Evolutionary conservation across 2,797 vertebrate species (phyloP), one percentile per base, ranked within the genome.

Genomic region (Tokudaia muenninki): DNA sequence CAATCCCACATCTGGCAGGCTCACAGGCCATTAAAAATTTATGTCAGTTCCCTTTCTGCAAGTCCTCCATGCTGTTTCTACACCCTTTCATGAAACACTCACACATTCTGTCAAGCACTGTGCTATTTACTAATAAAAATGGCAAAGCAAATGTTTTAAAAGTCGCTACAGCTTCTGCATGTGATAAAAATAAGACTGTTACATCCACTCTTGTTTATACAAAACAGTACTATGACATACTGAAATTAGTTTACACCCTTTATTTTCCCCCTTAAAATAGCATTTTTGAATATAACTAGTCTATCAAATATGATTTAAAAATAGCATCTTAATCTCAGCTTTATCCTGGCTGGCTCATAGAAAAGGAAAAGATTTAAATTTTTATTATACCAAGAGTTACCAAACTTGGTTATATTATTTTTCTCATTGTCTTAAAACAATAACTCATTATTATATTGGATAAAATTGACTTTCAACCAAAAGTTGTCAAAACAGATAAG

Each of bases 301-400:
- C 19, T 87, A 84, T 78, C 29, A 65, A 93, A 92, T n/a, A 70
- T 70, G 24, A 91, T 34, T 7, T 74, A 37, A 67, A 90, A 87
- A 70, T 44, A 1, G 21, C 41, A 57, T 52, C 91, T 88, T 86
- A 74, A 86, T 61, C 19, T 86, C 65, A 4, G 1, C 41, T 19
- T 59, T 80, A 86, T 77, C 5, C 3, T 82, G 29, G 26, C 0
- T 87, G 86, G 41, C 44, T 70, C 22, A 44, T 61, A 47, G 37
- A 75, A 77, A 47, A 90, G 44, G 21, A 88, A 90, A 88, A 34
- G 22, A 16, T 34, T 84, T 78, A 44, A 80, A 74, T 94, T 84
- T 94, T 93, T 37, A 74, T 7, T 61, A 1, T 19, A 74, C 70
- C 5, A 61, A 21, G 1, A 13, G 1, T 78, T 82, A 82, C 72